Conservation (phyloP, 2,888 invertebrate species). For the Synergus itoensis region DNA sequence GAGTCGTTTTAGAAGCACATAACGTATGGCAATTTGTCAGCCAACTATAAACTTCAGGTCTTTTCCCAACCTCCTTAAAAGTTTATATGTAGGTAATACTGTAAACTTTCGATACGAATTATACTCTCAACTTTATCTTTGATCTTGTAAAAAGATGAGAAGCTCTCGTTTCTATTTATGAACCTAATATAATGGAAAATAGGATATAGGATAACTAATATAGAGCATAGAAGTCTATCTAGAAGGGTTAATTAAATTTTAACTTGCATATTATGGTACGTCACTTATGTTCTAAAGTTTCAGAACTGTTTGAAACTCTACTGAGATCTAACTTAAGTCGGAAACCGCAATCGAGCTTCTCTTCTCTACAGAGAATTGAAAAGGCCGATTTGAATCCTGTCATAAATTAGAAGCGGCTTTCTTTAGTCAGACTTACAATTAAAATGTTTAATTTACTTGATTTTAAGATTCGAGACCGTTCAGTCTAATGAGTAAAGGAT, state of each 20-base stretch:
- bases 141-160: neutral
- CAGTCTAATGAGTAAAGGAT: no score
- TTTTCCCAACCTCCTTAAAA: neutral
- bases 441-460: neutral
- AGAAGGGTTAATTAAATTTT: slow-evolving; percentile 24
- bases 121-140: neutral
- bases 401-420: slow-evolving; percentile 16
- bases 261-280: slow-evolving; percentile 16
- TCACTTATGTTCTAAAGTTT: slow-evolving; percentile 23
- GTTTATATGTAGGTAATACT: neutral
- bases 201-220: slow-evolving; percentile 2
- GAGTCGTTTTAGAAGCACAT: neutral
- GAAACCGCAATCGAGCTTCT: slow-evolving; percentile 3
- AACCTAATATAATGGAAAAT: slow-evolving; percentile 3
- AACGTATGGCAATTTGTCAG: slow-evolving; percentile 4
- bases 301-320: slow-evolving; percentile 34
- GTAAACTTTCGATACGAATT: slow-evolving; percentile 18
- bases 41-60: neutral
- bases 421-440: neutral
- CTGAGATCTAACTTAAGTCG: slow-evolving; percentile 22
- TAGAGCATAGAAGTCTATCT: neutral
- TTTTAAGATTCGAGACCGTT: neutral
- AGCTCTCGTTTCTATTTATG: neutral
- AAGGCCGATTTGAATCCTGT: slow-evolving; percentile 8
- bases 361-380: neutral